Percentiles rank a stretch among this genome's conserved stretches.
These are phyloP conservation scores for Glaucidium brasilianum DNA, from an alignment of 2,113 vertebrate species.

Conservation along the genomic window DNA sequence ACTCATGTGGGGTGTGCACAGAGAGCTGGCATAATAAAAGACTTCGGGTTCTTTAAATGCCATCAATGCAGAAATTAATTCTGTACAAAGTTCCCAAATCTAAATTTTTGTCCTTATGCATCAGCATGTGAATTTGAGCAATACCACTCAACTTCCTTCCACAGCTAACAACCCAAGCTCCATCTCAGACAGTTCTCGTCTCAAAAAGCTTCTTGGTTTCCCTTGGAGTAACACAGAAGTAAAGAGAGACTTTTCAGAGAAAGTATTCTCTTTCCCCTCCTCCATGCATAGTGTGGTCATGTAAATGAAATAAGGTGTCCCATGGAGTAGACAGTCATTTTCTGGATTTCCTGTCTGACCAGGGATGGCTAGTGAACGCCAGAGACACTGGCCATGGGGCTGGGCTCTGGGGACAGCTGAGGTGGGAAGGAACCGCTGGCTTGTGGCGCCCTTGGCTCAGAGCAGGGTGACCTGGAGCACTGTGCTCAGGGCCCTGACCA, in stretches of 20 bases:
- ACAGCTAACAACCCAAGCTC: neutral
- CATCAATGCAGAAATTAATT: neutral
- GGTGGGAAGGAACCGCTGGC: neutral
- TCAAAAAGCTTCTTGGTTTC: neutral
- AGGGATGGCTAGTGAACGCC: neutral
- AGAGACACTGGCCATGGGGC: rapidly evolving
- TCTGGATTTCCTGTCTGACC: neutral
- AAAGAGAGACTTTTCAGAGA: neutral
- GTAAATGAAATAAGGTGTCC: neutral
- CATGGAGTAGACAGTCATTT: neutral
- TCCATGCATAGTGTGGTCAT: rapidly evolving
- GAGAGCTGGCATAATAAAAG: neutral
- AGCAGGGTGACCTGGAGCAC: neutral
- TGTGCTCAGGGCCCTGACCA: neutral
- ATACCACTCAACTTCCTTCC: neutral
- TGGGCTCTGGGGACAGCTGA: neutral
- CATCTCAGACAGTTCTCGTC: neutral
- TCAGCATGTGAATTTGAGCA: neutral
- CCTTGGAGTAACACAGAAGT: neutral
- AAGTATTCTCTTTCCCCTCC: neutral
- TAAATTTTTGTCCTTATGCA: neutral
- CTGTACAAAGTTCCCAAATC: neutral
- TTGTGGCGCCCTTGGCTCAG: neutral
- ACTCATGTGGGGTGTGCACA: neutral
- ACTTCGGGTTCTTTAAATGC: neutral